Percentiles rank a stretch among this genome's conserved stretches.
phyloP scores from a whole-genome alignment of 2,113 vertebrate genomes.

The Pedionomus torquatus region DNA sequence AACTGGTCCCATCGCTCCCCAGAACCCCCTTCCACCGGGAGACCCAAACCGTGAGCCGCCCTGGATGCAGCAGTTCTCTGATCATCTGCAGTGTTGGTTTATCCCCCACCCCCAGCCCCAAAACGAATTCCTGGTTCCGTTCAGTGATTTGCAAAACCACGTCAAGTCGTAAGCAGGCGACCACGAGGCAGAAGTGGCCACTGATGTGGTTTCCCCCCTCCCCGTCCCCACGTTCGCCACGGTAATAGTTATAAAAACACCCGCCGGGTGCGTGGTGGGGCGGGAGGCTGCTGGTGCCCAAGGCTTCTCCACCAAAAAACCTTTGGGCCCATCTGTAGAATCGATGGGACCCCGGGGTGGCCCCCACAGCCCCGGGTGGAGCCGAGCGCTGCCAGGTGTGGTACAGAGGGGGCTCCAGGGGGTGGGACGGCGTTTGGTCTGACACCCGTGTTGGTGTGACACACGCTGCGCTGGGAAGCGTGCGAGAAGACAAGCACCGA shows the following conservation, averaged over 20 bases:
- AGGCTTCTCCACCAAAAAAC: constrained; percentile 43
- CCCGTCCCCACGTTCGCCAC: neutral
- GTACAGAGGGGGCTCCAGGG: constrained; percentile 50
- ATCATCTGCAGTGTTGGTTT: neutral
- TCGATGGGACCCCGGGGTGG: constrained; percentile 44
- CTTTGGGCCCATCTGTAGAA: constrained; percentile 54
- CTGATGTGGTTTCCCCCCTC: constrained; percentile 56
- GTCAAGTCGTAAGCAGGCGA: constrained; percentile 41
- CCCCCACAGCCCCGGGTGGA: neutral
- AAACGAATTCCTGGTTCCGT: constrained; percentile 37
- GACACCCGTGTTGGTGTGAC: neutral
- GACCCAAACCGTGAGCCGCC: constrained; percentile 2
- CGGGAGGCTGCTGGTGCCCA: constrained; percentile 38
- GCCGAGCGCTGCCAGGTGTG: constrained; percentile 47
- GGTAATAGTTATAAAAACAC: constrained; percentile 43
- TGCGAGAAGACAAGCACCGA: neutral
- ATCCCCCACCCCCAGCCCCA: too few species aligned
- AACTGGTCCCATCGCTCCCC: neutral
- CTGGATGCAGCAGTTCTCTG: neutral
- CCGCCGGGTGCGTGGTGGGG: constrained; percentile 13
- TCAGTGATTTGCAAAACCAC: constrained; percentile 50
- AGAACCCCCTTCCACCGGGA: neutral
- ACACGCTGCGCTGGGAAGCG: neutral
- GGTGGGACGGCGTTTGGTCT: neutral
- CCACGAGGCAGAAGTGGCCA: constrained; percentile 61